Conservation (phyloP, 1,140 invertebrate genomes). For the Trachymyrmex septentrionalis region DNA sequence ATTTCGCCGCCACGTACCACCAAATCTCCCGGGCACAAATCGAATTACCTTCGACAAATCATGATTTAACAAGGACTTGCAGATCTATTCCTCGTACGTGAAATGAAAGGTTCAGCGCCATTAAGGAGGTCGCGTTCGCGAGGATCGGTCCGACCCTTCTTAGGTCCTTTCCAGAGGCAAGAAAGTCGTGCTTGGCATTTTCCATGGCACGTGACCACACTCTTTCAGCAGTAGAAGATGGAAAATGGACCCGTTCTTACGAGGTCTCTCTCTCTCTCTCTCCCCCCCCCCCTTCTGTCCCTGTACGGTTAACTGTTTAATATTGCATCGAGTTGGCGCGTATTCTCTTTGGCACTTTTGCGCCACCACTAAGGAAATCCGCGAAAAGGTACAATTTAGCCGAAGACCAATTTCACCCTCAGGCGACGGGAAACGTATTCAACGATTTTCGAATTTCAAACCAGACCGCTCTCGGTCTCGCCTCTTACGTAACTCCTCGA, state of each 20-base stretch:
- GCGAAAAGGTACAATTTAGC: constrained; percentile 44
- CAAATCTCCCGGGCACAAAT: constrained; percentile 62
- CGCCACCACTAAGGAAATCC: constrained; percentile 5
- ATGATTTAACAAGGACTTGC: constrained; percentile 75
- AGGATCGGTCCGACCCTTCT: constrained; percentile 63
- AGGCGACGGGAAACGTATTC: constrained; percentile 41
- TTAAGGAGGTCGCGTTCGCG: constrained; percentile 21
- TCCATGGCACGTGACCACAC: constrained; percentile 76
- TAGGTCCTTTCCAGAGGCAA: constrained; percentile 66
- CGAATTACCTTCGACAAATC: constrained; percentile 69
- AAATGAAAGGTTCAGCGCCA: constrained; percentile 61
- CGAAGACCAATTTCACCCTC: constrained; percentile 32
- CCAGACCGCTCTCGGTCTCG: not conserved
- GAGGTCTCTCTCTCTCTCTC: too few relatives aligned
- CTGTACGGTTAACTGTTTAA: constrained; percentile 70
- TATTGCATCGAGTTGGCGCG: constrained; percentile 81
- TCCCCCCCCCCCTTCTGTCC: not conserved
- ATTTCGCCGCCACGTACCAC: constrained; percentile 40
- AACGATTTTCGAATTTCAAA: constrained; percentile 60
- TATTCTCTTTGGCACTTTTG: constrained; percentile 67
- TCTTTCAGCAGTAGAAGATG: constrained; percentile 58
- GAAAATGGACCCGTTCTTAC: constrained; percentile 75
- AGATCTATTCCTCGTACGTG: constrained; percentile 75
- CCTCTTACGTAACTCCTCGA: constrained; percentile 36
- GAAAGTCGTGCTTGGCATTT: constrained; percentile 76